phyloP scores from a whole-genome alignment of 2,113 vertebrate genomes.

The Hemibagrus wyckioides region DNA sequence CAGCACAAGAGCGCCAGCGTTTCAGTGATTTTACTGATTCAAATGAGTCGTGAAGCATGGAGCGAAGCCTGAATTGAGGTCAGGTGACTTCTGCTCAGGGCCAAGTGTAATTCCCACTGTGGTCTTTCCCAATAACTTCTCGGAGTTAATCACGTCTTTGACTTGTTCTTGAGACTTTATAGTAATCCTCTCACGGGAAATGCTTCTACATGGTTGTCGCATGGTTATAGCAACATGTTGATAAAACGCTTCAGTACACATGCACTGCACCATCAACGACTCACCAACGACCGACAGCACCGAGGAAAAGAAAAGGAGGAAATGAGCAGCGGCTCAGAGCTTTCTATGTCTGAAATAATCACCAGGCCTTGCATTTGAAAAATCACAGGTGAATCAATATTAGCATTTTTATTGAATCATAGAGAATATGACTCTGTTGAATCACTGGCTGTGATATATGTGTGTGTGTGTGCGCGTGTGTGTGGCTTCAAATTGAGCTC shows the following conservation, averaged over 20 bases:
- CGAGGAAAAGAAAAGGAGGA: not conserved
- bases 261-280: not conserved
- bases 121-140: not conserved
- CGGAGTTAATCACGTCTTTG: not conserved
- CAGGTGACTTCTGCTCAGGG: not conserved
- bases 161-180: not conserved
- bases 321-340: not conserved
- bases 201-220: not conserved
- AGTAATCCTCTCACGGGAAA: not conserved
- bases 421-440: not conserved
- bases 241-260: not conserved
- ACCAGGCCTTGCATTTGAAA: not conserved
- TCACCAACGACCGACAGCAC: not conserved
- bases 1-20: not conserved
- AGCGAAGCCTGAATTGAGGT: not conserved
- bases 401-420: not conserved
- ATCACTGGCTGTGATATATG: not conserved
- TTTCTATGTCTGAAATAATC: too few species aligned
- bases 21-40: too few species aligned
- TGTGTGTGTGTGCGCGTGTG: conserved; percentile 27
- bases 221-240: not conserved
- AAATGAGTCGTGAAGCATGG: not conserved
- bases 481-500: not conserved
- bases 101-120: not conserved
- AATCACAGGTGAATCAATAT: not conserved